These are phyloP conservation scores for Ophthalmolycus amberensis DNA, from an alignment of 2,113 vertebrate genomes.

Conservation along the genomic window DNA sequence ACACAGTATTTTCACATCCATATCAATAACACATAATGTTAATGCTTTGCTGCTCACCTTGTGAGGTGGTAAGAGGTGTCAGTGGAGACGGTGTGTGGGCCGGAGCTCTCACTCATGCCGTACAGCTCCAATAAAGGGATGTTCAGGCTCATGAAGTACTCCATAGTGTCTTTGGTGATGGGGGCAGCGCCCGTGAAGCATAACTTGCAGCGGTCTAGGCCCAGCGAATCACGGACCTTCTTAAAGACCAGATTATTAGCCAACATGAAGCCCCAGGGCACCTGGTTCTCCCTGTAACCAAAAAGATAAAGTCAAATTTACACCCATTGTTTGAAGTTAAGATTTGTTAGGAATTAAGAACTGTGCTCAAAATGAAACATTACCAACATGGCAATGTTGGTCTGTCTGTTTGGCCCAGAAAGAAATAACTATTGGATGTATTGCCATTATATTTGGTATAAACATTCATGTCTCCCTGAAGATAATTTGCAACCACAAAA, in stretches of 20 bases:
- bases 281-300: slow-evolving; percentile 65
- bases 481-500: not conserved
- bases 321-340: not conserved
- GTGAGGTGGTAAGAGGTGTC: slow-evolving; percentile 51
- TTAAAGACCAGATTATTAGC: slow-evolving; percentile 84
- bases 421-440: no score
- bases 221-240: slow-evolving; percentile 77
- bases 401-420: not conserved
- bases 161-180: slow-evolving; percentile 82
- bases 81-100: slow-evolving; percentile 77
- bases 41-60: slow-evolving; percentile 73
- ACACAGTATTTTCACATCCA: not conserved
- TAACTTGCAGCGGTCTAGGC: slow-evolving; percentile 79
- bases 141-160: slow-evolving; percentile 87
- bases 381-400: not conserved
- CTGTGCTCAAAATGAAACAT: not conserved
- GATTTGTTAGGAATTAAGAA: not conserved
- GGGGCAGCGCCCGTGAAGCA: slow-evolving; percentile 81
- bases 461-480: not conserved
- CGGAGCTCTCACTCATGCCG: slow-evolving; percentile 84
- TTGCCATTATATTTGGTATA: no score
- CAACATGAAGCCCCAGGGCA: slow-evolving; percentile 82
- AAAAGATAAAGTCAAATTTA: slow-evolving; percentile 9
- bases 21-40: not conserved
- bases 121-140: slow-evolving; percentile 81